Evolutionary conservation across 2,113 vertebrate species (phyloP).

Genomic region (human (Homo sapiens)): DNA sequence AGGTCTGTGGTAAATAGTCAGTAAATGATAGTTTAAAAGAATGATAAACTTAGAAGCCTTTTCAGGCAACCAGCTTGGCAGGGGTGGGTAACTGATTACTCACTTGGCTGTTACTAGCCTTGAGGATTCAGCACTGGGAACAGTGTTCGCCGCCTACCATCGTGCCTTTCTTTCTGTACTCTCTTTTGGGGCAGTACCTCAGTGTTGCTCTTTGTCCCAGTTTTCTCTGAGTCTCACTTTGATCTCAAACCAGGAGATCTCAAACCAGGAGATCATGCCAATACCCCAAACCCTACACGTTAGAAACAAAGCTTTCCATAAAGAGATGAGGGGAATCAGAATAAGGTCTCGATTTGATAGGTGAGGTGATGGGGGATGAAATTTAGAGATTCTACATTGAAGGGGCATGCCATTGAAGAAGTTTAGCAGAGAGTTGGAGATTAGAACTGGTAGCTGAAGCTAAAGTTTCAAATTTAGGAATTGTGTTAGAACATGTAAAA

Average conservation of each 20-base stretch:
- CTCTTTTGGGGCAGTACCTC: background rate
- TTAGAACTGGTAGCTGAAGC: background rate
- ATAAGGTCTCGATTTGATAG: background rate
- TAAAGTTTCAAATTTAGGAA: background rate
- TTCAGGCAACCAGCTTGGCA: background rate
- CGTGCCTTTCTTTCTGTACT: background rate
- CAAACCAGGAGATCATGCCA: background rate
- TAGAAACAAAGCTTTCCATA: background rate
- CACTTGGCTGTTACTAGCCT: background rate
- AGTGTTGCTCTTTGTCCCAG: background rate
- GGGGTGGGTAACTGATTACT: background rate
- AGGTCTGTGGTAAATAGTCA: background rate
- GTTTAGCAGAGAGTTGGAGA: background rate
- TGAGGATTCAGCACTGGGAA: background rate
- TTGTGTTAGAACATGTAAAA: background rate
- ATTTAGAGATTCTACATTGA: background rate
- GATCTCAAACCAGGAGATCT: background rate
- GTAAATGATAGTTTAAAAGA: background rate
- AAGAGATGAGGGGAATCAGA: background rate
- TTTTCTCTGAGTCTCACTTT: background rate
- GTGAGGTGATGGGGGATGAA: background rate
- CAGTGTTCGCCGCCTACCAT: background rate
- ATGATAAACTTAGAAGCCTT: background rate
- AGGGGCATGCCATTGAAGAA: background rate
- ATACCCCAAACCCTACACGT: background rate